Conservation (phyloP, 1,140 invertebrate genomes). For the Monomorium pharaonis region DNA sequence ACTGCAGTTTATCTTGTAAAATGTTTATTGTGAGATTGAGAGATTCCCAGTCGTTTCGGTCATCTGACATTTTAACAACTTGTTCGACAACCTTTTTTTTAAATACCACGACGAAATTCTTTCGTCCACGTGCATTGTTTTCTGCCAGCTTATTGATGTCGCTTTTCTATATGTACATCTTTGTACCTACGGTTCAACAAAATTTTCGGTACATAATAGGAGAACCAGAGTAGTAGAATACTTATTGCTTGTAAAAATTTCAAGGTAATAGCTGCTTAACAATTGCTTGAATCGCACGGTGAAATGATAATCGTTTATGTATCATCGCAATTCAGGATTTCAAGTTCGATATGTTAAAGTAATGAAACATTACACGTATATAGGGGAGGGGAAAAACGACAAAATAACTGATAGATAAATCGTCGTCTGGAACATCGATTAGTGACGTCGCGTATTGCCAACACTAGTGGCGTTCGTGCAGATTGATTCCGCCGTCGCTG, state of each 20-base stretch:
- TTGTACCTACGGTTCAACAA: neutral
- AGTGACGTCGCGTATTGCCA: constrained; percentile 34
- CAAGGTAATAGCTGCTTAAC: neutral
- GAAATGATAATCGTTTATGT: neutral
- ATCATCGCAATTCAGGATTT: neutral
- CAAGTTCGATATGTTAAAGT: neutral
- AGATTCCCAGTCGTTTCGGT: neutral
- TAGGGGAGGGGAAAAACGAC: neutral
- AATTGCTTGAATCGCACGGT: neutral
- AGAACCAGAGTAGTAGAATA: constrained; percentile 7
- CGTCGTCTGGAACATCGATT: constrained; percentile 44
- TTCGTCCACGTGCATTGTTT: neutral
- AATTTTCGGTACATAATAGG: neutral
- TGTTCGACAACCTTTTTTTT: constrained; percentile 26
- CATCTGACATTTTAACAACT: constrained; percentile 24
- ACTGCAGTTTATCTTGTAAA: neutral
- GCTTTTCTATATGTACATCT: neutral
- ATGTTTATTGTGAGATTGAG: neutral
- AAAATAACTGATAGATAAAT: constrained; percentile 55
- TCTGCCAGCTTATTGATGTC: neutral
- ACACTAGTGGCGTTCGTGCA: constrained; percentile 9
- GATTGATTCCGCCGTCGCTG: constrained; percentile 46
- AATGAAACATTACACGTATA: neutral
- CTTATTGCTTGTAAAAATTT: neutral
- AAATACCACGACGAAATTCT: neutral